Evolutionary conservation across 2,888 invertebrate genomes (phyloP).

Genomic region (Linnaemya vulpina): DNA sequence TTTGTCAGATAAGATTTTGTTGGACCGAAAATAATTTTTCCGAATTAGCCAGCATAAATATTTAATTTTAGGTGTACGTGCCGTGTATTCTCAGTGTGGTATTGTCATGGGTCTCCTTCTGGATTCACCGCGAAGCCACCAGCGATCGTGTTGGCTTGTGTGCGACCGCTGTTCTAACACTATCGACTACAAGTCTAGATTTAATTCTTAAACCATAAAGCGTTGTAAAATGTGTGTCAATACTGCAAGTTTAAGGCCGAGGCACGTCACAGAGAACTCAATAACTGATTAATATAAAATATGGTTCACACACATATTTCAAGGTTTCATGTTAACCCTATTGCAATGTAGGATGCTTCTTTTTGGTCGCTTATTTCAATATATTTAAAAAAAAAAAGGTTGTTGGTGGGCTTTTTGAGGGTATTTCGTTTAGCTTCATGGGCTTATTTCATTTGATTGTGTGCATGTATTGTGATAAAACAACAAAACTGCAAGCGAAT

Average conservation of each 20-base stretch:
- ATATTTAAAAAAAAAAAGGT: too few species aligned
- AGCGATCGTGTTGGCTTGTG: conserved; percentile 96
- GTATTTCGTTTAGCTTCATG: neutral
- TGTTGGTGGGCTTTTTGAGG: neutral
- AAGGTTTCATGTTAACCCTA: neutral
- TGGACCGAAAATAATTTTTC: too few species aligned
- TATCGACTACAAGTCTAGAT: conserved; percentile 95
- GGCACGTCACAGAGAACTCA: neutral
- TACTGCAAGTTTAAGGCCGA: too few species aligned
- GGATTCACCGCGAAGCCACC: conserved; percentile 97
- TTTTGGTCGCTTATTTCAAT: neutral
- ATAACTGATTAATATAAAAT: neutral
- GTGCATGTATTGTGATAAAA: too few species aligned
- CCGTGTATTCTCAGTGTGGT: conserved; percentile 97
- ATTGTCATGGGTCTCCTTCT: conserved; percentile 98
- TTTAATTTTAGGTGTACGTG: conserved; percentile 91
- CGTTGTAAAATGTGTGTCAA: too few species aligned
- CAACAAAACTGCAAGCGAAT: conserved; percentile 1
- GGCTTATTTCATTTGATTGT: too few species aligned
- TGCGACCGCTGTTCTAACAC: conserved; percentile 95
- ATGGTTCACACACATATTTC: neutral
- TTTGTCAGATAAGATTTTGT: too few species aligned
- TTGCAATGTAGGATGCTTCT: too few species aligned
- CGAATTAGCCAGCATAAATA: too few species aligned
- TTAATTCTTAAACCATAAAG: too few species aligned